These are phyloP conservation scores for Pristionchus pacificus DNA, from an alignment of 1,140 invertebrate genomes.

Conservation along the genomic window DNA sequence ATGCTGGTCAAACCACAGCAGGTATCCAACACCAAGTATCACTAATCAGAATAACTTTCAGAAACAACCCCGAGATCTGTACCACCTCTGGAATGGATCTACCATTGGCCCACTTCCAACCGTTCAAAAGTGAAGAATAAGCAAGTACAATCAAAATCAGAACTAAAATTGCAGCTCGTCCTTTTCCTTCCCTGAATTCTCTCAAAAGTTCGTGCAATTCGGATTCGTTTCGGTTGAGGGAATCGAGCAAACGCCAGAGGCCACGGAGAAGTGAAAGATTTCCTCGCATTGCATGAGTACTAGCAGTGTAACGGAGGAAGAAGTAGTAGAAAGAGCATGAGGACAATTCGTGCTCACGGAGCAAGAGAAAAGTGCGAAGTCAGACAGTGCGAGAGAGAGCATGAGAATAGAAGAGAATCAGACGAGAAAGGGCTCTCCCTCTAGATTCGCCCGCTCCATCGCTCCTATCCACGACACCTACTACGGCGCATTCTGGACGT, in stretches of 20 bases:
- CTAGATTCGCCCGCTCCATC: conserved; percentile 37
- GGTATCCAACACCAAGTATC: too few species aligned
- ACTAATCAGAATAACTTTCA: too few species aligned
- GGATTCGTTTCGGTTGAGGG: conserved; percentile 44
- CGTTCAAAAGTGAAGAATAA: neutral
- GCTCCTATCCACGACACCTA: conserved; percentile 47
- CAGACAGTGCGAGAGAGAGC: too few species aligned
- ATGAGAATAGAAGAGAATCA: too few species aligned
- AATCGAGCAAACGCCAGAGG: conserved; percentile 40
- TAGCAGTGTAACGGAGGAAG: too few species aligned
- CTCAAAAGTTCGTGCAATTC: conserved; percentile 39
- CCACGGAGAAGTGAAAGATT: conserved; percentile 37
- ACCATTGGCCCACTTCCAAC: neutral
- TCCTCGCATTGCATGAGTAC: too few species aligned
- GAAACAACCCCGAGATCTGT: neutral
- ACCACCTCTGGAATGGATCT: neutral
- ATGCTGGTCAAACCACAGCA: neutral
- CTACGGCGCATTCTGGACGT: conserved; percentile 51
- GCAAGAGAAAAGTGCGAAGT: too few species aligned
- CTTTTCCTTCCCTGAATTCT: conserved; percentile 40
- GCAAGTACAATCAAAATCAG: too few species aligned
- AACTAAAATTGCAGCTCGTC: too few species aligned
- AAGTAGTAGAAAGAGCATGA: too few species aligned
- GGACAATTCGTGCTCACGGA: too few species aligned
- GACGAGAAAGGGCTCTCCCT: neutral